Evolutionary conservation across 2,797 vertebrate genomes (phyloP).

Genomic region (Cossypha heuglini): DNA sequence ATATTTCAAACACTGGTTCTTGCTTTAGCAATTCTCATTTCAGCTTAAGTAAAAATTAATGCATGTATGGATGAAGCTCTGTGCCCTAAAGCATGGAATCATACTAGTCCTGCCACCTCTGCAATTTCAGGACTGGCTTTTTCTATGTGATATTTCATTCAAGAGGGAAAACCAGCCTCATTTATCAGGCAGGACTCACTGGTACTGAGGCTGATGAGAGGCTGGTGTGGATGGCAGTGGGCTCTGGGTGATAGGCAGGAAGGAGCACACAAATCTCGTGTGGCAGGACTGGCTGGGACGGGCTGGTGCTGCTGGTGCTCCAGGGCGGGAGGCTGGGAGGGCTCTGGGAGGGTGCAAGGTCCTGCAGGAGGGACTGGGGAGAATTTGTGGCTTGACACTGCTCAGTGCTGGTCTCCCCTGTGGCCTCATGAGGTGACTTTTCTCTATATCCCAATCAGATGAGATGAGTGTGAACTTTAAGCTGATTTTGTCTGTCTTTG

Average conservation of each 20-base stretch:
- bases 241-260: neutral
- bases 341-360: neutral
- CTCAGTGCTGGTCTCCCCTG: neutral
- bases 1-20: neutral
- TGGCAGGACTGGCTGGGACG: neutral
- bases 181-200: neutral
- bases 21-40: neutral
- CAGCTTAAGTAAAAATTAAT: neutral
- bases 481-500: neutral
- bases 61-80: neutral
- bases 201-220: neutral
- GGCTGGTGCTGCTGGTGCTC: neutral
- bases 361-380: neutral
- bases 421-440: neutral
- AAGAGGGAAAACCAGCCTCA: neutral
- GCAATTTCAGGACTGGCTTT: neutral
- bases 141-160: neutral
- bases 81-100: neutral
- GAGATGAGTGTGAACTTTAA: neutral
- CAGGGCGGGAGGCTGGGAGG: neutral
- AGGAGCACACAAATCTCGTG: rapidly evolving
- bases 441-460: neutral
- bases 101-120: neutral
- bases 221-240: neutral
- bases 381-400: neutral